Evolutionary conservation across 2,797 vertebrate genomes (phyloP).

Genomic region (Myotis pilosus): DNA sequence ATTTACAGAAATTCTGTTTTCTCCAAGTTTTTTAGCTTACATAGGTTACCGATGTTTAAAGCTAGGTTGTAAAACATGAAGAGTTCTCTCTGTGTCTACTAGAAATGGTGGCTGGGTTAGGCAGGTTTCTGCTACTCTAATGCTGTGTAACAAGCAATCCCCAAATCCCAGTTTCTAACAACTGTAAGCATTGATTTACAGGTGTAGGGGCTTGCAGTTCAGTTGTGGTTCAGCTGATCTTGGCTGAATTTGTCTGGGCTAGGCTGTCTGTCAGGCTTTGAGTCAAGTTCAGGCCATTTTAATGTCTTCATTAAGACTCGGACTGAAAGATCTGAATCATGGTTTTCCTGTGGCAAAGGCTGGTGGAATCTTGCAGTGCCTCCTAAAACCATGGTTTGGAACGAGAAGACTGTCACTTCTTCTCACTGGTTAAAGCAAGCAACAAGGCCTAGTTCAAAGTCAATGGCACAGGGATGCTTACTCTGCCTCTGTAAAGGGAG

Average conservation of each 20-base stretch:
- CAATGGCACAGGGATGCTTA: too few species aligned
- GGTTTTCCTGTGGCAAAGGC: background rate
- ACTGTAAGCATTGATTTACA: background rate
- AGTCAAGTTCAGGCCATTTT: background rate
- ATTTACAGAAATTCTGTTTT: constrained; percentile 24
- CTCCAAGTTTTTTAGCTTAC: background rate
- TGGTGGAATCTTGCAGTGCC: background rate
- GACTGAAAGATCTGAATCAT: background rate
- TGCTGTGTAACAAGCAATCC: background rate
- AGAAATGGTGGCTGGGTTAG: background rate
- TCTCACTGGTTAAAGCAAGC: background rate
- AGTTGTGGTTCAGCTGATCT: background rate
- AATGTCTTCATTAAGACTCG: background rate
- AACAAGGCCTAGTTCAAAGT: background rate
- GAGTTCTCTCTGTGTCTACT: background rate
- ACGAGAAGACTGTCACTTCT: background rate
- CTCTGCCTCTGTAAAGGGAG: background rate
- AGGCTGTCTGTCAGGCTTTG: background rate
- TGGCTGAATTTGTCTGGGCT: background rate
- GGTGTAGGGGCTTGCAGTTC: background rate
- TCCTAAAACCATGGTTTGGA: background rate
- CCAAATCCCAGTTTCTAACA: background rate
- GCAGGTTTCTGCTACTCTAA: background rate
- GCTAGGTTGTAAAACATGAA: background rate
- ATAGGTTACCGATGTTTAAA: background rate